A percentile compares a stretch with the other conserved stretches of the same genome.
phyloP scores from a whole-genome alignment of 2,888 invertebrate species.

The Melikaiella ostensackeni region DNA sequence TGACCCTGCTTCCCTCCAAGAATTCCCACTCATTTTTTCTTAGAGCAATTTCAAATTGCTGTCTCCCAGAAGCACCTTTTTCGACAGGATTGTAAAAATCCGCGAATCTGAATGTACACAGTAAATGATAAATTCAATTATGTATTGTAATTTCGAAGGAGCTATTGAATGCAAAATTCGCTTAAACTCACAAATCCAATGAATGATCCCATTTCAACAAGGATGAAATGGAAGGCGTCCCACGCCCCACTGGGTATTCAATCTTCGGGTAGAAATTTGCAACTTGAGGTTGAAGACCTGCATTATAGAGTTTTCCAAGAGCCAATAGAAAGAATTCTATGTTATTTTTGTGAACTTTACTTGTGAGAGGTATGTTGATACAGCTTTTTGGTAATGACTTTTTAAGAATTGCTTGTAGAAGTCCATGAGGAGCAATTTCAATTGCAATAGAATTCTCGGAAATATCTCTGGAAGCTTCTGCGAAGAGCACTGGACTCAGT shows the following conservation, averaged over 20 bases:
- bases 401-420: constrained; percentile 91
- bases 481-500: constrained; percentile 84
- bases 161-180: neutral
- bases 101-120: constrained; percentile 72
- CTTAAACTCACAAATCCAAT: constrained; percentile 47
- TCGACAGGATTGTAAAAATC: constrained; percentile 67
- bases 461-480: constrained; percentile 89
- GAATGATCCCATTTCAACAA: constrained; percentile 58
- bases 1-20: constrained; percentile 79
- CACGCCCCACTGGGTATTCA: constrained; percentile 79
- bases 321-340: constrained; percentile 73
- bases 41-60: constrained; percentile 63
- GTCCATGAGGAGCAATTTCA: constrained; percentile 93
- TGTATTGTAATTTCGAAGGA: too few relatives aligned
- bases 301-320: constrained; percentile 79
- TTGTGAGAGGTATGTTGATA: constrained; percentile 86
- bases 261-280: constrained; percentile 78
- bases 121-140: neutral
- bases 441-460: constrained; percentile 90
- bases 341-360: constrained; percentile 77
- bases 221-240: constrained; percentile 80
- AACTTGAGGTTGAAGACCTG: constrained; percentile 79
- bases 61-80: constrained; percentile 57
- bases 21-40: constrained; percentile 73
- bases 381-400: constrained; percentile 85